Conservation (phyloP, 1,140 invertebrate species). For the Bombus huntii region DNA sequence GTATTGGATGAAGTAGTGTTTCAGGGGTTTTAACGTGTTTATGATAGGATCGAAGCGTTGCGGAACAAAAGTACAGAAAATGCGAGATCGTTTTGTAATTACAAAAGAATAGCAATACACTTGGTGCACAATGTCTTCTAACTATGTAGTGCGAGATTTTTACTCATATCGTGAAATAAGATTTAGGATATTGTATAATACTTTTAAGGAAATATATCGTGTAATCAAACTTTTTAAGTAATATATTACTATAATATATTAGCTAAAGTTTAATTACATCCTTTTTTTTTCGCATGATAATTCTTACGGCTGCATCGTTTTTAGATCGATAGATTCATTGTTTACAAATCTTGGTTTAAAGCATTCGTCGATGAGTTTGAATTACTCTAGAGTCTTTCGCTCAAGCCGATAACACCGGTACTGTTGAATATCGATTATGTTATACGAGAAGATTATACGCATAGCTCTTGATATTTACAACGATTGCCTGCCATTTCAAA, state of each 20-base stretch:
- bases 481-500: not conserved
- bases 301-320: not conserved
- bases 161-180: not conserved
- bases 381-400: not conserved
- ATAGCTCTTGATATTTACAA: not conserved
- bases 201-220: not conserved
- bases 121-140: conserved; percentile 21
- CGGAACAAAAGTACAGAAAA: not conserved
- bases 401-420: not conserved
- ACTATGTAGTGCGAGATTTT: not conserved
- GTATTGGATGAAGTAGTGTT: conserved; percentile 2
- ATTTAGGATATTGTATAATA: not conserved
- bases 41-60: no score
- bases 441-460: not conserved
- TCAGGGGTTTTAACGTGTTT: not conserved
- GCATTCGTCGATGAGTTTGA: not conserved
- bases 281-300: not conserved
- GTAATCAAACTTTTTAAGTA: not conserved
- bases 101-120: conserved; percentile 10
- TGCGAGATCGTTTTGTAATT: not conserved
- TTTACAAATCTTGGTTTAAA: not conserved
- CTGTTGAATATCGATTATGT: conserved; percentile 3
- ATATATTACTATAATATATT: not conserved
- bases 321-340: not conserved
- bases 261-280: not conserved